A percentile compares a stretch with the other conserved stretches of the same genome.
Conservation (phyloP, 2,797 vertebrate species). For the Periophthalmus magnuspinnatus region DNA sequence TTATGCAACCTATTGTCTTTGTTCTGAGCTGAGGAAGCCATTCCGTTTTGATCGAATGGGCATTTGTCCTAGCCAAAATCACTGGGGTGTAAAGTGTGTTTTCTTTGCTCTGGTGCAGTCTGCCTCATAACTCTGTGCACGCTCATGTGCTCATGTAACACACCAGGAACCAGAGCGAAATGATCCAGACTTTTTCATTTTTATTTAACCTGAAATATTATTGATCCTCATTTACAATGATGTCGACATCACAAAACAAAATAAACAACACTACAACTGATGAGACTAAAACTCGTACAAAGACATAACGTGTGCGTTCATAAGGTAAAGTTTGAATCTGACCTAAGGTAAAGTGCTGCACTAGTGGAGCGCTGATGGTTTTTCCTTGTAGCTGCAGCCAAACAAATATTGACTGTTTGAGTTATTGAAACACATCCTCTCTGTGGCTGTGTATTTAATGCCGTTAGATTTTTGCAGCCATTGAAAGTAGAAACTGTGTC, state of each 20-base stretch:
- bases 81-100: slow-evolving; percentile 29
- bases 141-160: neutral
- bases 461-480: neutral
- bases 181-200: neutral
- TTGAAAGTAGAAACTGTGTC: neutral
- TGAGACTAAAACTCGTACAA: too few relatives aligned
- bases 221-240: neutral
- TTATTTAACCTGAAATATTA: neutral
- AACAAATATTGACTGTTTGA: neutral
- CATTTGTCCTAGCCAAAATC: slow-evolving; percentile 50
- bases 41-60: slow-evolving; percentile 37
- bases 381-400: neutral
- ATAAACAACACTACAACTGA: neutral
- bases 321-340: neutral
- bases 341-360: neutral
- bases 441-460: neutral
- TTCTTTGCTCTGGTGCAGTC: slow-evolving; percentile 43
- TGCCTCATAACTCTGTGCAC: slow-evolving; percentile 29
- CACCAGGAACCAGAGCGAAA: neutral
- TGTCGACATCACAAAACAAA: neutral
- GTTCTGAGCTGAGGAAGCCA: slow-evolving; percentile 31
- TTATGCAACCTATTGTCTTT: slow-evolving; percentile 62
- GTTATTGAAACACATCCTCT: neutral
- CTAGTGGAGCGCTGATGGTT: neutral
- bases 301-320: neutral